Evolutionary conservation across 2,113 vertebrate genomes (phyloP).

Genomic region (Microtus oregoni): DNA sequence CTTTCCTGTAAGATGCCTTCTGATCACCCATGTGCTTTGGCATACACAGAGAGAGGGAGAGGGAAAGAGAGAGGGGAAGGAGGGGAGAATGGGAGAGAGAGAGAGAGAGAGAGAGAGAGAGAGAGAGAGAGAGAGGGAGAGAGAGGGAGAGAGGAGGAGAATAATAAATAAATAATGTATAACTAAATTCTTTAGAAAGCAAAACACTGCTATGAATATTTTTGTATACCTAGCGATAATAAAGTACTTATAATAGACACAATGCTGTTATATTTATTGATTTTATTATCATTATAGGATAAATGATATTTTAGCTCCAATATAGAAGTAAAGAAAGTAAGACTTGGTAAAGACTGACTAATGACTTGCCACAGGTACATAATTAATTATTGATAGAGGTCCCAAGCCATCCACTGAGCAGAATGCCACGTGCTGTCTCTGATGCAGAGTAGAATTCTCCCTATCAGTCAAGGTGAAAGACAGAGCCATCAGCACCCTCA

Average conservation of each 20-base stretch:
- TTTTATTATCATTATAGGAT: conserved; percentile 41
- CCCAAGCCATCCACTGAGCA: conserved; percentile 45
- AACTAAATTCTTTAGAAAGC: background rate
- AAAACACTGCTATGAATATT: background rate
- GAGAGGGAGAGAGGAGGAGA: background rate
- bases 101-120: too few species aligned
- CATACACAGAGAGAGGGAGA: background rate
- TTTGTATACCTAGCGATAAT: background rate
- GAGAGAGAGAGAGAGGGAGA: too few species aligned
- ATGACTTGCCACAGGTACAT: conserved; percentile 40
- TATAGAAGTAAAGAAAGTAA: conserved; percentile 28
- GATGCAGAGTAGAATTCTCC: conserved; percentile 26
- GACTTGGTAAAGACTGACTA: conserved; percentile 22
- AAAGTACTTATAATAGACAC: conserved; percentile 24
- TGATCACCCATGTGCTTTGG: background rate
- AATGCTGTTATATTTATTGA: background rate
- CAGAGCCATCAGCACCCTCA: background rate
- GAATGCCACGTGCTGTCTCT: background rate
- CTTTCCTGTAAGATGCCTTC: too few species aligned
- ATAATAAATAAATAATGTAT: background rate
- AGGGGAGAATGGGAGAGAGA: too few species aligned
- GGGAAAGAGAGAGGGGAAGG: too few species aligned
- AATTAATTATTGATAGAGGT: conserved; percentile 60
- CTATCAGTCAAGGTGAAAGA: conserved; percentile 57
- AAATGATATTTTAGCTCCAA: conserved; percentile 50